These are phyloP conservation scores for Drosophila lini DNA, from an alignment of 1,140 invertebrate species.

Conservation along the genomic window DNA sequence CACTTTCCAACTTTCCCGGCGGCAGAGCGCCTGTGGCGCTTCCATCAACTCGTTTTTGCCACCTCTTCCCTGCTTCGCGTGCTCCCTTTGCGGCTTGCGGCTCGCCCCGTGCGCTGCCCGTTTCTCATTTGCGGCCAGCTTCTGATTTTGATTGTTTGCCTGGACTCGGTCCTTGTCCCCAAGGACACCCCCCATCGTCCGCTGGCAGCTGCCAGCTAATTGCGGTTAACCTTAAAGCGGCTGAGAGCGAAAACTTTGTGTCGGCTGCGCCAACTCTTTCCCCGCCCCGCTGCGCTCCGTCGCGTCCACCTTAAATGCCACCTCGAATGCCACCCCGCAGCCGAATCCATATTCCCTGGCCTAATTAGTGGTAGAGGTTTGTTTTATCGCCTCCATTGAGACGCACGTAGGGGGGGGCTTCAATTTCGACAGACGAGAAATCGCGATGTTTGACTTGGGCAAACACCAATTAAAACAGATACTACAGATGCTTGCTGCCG, in stretches of 20 bases:
- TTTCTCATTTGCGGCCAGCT: conserved; percentile 31
- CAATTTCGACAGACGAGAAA: conserved; percentile 2
- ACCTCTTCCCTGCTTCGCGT: background rate
- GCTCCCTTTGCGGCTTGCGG: conserved; percentile 5
- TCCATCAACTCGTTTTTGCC: conserved; percentile 1
- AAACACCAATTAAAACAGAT: conserved; percentile 9
- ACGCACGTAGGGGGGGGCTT: background rate
- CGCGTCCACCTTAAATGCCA: conserved; percentile 1
- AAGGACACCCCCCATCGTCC: background rate
- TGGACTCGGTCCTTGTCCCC: background rate
- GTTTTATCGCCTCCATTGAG: conserved; percentile 20
- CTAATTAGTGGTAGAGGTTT: conserved; percentile 43
- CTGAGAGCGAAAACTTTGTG: conserved; percentile 33
- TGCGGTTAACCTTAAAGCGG: conserved; percentile 57
- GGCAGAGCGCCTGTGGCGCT: conserved; percentile 15
- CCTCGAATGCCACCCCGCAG: conserved; percentile 5
- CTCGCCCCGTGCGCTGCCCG: background rate
- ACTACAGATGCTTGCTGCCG: background rate
- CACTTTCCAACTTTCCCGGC: background rate
- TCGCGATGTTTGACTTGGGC: conserved; percentile 8
- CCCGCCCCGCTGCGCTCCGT: background rate
- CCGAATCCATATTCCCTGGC: conserved; percentile 27
- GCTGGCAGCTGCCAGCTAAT: conserved; percentile 29
- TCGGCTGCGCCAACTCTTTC: conserved; percentile 31
- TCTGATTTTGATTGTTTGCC: conserved; percentile 49